Conservation (phyloP, 2,797 vertebrate genomes). For the Micropoecilia bifurca region DNA sequence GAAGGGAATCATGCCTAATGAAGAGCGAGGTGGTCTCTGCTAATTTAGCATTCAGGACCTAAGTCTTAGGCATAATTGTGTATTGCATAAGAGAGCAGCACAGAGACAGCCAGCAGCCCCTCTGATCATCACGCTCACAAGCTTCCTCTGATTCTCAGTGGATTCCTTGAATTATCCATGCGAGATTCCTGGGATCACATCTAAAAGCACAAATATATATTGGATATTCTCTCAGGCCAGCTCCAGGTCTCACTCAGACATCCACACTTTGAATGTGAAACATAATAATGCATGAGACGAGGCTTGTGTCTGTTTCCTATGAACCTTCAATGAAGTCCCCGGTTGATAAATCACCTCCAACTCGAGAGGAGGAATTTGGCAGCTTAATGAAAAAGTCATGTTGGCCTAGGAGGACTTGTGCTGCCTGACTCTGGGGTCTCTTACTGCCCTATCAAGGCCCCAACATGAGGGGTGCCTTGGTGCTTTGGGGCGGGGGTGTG, state of each 20-base stretch:
- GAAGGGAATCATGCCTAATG: conserved; percentile 38
- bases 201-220: conserved; percentile 58
- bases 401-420: conserved; percentile 73
- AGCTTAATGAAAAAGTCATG: conserved; percentile 93
- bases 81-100: conserved; percentile 17
- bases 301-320: conserved; percentile 84
- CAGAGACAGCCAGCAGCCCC: conserved; percentile 41
- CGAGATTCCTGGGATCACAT: conserved; percentile 61
- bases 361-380: conserved; percentile 86
- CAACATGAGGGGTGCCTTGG: conserved; percentile 66
- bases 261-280: conserved; percentile 71
- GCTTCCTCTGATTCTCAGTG: conserved; percentile 46
- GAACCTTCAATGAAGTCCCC: conserved; percentile 84
- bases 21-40: conserved; percentile 36
- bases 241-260: conserved; percentile 19
- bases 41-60: conserved; percentile 31
- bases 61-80: conserved; percentile 21
- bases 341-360: conserved; percentile 88
- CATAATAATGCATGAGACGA: conserved; percentile 79
- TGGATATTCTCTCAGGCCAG: conserved; percentile 26
- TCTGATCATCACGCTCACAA: conserved; percentile 41
- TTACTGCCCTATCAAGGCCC: conserved; percentile 67
- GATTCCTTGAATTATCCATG: conserved; percentile 64
- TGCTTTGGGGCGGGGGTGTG: conserved; percentile 37
- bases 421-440: conserved; percentile 67